phyloP scores from a whole-genome alignment of 64 coral and sea anemone species.

The Montipora sp. region DNA sequence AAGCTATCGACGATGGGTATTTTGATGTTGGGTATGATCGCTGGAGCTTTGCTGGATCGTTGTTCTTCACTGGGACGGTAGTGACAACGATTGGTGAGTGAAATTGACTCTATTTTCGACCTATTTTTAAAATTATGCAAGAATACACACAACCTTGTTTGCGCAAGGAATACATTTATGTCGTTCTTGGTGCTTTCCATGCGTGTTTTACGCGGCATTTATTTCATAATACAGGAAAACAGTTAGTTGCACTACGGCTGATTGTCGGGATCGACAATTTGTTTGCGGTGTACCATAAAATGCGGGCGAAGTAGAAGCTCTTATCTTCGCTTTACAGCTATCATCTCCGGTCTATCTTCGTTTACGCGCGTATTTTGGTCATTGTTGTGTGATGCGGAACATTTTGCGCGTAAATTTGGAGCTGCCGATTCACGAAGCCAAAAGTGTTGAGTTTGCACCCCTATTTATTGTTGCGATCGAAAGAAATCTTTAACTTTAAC shows the following conservation, averaged over 20 bases:
- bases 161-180: conserved; percentile 5
- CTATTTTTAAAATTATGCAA: neutral
- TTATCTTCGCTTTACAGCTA: neutral
- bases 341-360: neutral
- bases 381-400: neutral
- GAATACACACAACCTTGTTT: conserved; percentile 8
- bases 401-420: neutral
- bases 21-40: conserved; percentile 90
- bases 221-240: neutral
- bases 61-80: conserved; percentile 97
- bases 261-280: neutral
- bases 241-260: neutral
- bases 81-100: conserved; percentile 98
- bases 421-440: no score
- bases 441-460: neutral
- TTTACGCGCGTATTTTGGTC: neutral
- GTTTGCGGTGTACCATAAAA: conserved; percentile 6
- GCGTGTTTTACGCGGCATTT: neutral
- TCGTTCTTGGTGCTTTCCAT: conserved; percentile 10
- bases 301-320: neutral
- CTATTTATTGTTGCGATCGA: conserved; percentile 18
- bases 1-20: conserved; percentile 97
- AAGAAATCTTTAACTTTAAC: neutral
- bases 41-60: conserved; percentile 96
- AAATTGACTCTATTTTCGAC: neutral